Percentiles rank a stretch among this genome's conserved stretches.
Conservation (phyloP, 2,888 invertebrate species). For the Hirtodrosophila trivittata region DNA sequence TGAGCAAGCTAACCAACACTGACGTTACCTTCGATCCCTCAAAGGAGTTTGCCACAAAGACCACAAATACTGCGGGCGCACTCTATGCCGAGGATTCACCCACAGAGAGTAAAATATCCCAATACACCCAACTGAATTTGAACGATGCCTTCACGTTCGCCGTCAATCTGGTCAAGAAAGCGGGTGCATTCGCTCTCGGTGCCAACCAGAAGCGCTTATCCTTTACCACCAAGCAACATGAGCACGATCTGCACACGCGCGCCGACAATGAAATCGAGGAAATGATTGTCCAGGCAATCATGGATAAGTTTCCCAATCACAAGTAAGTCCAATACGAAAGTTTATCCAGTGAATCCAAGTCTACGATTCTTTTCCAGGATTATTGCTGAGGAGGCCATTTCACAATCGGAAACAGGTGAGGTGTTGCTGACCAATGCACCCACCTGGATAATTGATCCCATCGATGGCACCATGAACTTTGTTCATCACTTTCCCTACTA, state of each 20-base stretch:
- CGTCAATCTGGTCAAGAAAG: constrained; percentile 26
- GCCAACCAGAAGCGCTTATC: constrained; percentile 18
- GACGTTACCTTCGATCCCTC: constrained; percentile 54
- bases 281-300: constrained; percentile 39
- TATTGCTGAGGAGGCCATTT: constrained; percentile 45
- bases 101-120: background rate
- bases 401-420: background rate
- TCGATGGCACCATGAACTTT: constrained; percentile 66
- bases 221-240: constrained; percentile 30
- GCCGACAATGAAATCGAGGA: constrained; percentile 50
- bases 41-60: constrained; percentile 52
- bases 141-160: constrained; percentile 42
- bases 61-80: constrained; percentile 48
- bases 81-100: constrained; percentile 14
- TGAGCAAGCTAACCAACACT: constrained; percentile 42
- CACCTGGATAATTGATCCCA: constrained; percentile 67
- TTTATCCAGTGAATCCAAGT: background rate
- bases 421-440: constrained; percentile 44
- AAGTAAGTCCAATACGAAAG: constrained; percentile 31
- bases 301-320: constrained; percentile 47
- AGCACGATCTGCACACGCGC: constrained; percentile 25
- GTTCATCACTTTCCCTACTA: constrained; percentile 68
- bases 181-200: constrained; percentile 37
- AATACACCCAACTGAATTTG: constrained; percentile 20
- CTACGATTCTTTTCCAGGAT: constrained; percentile 33